phyloP scores from a whole-genome alignment of 2,113 vertebrate species.

The Gallinago jamesoni region DNA sequence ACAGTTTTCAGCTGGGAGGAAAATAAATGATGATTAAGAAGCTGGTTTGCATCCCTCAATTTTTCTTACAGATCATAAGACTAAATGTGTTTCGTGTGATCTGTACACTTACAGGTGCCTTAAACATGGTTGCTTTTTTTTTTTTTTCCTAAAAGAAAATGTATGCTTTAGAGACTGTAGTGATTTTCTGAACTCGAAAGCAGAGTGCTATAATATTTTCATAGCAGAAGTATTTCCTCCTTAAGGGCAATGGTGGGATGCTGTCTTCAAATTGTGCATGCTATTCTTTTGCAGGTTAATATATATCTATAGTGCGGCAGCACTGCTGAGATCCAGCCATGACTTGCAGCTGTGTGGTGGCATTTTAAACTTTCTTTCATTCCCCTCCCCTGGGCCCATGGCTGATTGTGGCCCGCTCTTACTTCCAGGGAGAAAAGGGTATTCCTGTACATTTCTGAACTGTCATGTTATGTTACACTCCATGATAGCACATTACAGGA shows the following conservation, averaged over 20 bases:
- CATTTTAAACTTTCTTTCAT: not conserved
- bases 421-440: not conserved
- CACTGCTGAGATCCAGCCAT: not conserved
- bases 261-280: not conserved
- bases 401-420: not conserved
- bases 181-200: not conserved
- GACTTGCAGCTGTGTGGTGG: not conserved
- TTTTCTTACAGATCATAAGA: not conserved
- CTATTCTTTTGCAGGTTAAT: not conserved
- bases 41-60: not conserved
- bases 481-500: slow-evolving; percentile 16
- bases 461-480: slow-evolving; percentile 41
- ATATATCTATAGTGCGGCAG: not conserved
- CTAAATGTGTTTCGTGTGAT: not conserved
- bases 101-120: not conserved
- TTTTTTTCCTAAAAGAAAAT: not conserved
- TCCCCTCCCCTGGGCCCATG: not conserved
- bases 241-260: not conserved
- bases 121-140: not conserved
- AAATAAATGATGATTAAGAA: not conserved
- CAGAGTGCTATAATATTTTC: not conserved
- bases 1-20: not conserved
- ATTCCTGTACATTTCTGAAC: slow-evolving; percentile 31
- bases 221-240: not conserved
- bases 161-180: not conserved